These are phyloP conservation scores for Lamprotornis superbus DNA, from an alignment of 2,113 vertebrate genomes.

Conservation along the genomic window DNA sequence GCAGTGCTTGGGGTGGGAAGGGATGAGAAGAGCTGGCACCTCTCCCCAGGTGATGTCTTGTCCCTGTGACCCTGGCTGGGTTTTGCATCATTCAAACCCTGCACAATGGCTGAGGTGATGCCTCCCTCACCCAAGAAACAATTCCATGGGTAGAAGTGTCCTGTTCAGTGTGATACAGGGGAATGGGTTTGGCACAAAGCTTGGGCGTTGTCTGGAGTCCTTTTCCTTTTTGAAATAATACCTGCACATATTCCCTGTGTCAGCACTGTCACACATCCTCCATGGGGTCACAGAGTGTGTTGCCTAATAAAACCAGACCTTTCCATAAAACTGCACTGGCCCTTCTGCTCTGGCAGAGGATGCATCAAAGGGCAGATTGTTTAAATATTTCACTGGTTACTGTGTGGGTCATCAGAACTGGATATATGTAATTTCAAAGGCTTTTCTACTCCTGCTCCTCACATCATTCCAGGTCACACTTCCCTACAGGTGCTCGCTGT, in stretches of 20 bases:
- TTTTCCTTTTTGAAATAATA: background rate
- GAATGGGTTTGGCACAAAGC: background rate
- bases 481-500: background rate
- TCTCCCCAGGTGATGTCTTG: background rate
- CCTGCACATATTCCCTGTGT: background rate
- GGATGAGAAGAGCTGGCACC: background rate
- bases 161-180: rapidly evolving
- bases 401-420: background rate
- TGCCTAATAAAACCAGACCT: background rate
- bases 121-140: background rate
- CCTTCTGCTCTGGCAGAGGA: background rate
- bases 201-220: background rate
- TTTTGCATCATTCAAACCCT: rapidly evolving
- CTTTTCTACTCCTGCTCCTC: background rate
- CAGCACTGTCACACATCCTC: rapidly evolving
- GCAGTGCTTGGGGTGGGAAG: background rate
- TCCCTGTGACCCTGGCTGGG: background rate
- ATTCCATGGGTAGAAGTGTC: background rate
- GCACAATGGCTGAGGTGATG: background rate
- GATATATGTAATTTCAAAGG: background rate
- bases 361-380: background rate
- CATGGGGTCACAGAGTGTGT: background rate
- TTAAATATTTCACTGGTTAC: background rate
- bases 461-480: background rate
- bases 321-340: background rate